These are phyloP conservation scores for Girardinichthys multiradiatus DNA, from an alignment of 2,113 vertebrate genomes.

Conservation along the genomic window DNA sequence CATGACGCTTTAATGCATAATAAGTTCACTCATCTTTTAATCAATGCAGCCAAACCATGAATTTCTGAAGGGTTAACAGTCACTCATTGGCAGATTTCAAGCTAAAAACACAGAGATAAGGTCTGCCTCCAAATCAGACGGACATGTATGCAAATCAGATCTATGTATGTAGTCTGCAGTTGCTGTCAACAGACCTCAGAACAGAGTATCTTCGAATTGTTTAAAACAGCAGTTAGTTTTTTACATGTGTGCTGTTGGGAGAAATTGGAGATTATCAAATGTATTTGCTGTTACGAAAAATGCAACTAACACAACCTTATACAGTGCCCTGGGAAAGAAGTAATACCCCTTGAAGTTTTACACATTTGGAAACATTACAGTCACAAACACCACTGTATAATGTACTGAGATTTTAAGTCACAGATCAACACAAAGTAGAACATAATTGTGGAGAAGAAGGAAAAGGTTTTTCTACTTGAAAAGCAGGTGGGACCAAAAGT, in stretches of 20 bases:
- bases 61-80: constrained; percentile 76
- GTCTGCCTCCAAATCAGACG: constrained; percentile 54
- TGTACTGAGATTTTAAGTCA: too few relatives aligned
- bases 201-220: constrained; percentile 10
- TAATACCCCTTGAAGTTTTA: too few relatives aligned
- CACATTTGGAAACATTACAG: too few relatives aligned
- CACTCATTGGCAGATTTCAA: constrained; percentile 61
- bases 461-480: too few relatives aligned
- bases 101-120: constrained; percentile 69
- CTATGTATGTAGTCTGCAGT: constrained; percentile 18
- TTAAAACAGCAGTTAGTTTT: constrained; percentile 2
- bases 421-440: too few relatives aligned
- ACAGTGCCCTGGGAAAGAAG: too few relatives aligned
- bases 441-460: too few relatives aligned
- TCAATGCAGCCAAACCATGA: constrained; percentile 76
- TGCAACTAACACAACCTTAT: too few relatives aligned
- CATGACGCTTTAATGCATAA: constrained; percentile 82
- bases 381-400: too few relatives aligned
- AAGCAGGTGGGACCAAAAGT: too few relatives aligned
- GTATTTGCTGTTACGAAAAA: background rate
- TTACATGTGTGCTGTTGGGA: background rate
- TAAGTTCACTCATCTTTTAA: constrained; percentile 81
- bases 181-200: constrained; percentile 39
- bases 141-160: constrained; percentile 66
- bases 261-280: constrained; percentile 29